phyloP scores from a whole-genome alignment of 2,113 vertebrate genomes.

The Okapia johnstoni region DNA sequence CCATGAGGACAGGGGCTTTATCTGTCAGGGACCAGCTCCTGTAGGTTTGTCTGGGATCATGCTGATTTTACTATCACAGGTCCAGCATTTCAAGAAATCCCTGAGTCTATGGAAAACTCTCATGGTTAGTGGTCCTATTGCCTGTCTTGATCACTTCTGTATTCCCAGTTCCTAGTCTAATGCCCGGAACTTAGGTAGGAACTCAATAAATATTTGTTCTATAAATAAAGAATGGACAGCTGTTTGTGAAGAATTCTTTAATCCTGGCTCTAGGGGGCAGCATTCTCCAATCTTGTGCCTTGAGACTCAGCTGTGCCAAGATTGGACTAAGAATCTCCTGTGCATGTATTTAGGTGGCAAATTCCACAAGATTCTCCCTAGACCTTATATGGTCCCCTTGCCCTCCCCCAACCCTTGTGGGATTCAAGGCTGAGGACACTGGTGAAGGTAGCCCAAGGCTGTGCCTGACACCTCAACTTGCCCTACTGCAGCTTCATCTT shows the following conservation, averaged over 20 bases:
- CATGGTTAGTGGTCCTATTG: background rate
- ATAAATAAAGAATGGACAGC: background rate
- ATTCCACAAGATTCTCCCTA: background rate
- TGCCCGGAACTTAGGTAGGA: background rate
- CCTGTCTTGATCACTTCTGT: background rate
- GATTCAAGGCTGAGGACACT: background rate
- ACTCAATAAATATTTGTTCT: background rate
- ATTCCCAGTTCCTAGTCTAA: background rate
- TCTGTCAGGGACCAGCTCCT: background rate
- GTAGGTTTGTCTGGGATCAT: background rate
- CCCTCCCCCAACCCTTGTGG: background rate
- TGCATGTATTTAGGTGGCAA: background rate
- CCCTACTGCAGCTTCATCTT: background rate
- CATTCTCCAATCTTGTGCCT: conserved; percentile 42
- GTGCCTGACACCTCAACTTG: background rate
- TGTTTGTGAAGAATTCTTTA: background rate
- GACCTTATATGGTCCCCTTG: background rate
- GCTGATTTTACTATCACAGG: background rate
- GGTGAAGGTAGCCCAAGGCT: background rate
- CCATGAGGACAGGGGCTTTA: background rate
- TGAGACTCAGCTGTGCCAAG: background rate
- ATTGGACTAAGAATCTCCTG: background rate
- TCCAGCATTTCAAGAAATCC: background rate
- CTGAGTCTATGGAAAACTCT: background rate
- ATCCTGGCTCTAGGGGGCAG: conserved; percentile 63